Evolutionary conservation across 2,797 vertebrate genomes (phyloP), one percentile per base, ranked within the genome.

Genomic region (Poeciliopsis paucimaculata): DNA sequence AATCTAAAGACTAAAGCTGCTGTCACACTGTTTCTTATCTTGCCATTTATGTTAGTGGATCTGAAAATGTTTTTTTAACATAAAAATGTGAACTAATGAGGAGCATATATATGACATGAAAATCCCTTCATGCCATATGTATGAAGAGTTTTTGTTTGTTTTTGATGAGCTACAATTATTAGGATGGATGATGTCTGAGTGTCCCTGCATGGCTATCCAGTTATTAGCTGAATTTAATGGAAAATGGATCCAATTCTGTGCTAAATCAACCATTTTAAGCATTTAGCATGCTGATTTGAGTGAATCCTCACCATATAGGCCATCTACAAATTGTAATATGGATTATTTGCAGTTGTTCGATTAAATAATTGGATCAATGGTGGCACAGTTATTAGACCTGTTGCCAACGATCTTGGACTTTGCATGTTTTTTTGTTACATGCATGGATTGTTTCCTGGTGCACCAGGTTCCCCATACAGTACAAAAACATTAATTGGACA

Each of bases 1-100:
- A 28, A 71, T 28, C 68, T 71, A 31, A 71, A 71, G 68, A 71
- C 43, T 28, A 46, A 71, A 71, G 41, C 68, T 71, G n/a, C 68
- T 71, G 41, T 71, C 68, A 45, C 41, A 28, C 68, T 71, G 41
- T 71, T 71, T 71, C 15, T 45, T 71, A 71, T 46, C 43, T 46
- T 46, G 26, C 43, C 43, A 46, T n/a, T 45, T 16, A 71, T 4
- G 26, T 45, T 45, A 5, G n/a, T n/a, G 26, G 16, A 28, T 46
- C 43, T n/a, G 16, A 71, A 71, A 71, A 15, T 5, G 1, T 16
- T 46, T 43, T 39, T 46, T 45, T 39, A 23, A n/a, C 7, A 28
- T 9, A 43, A 46, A 45, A 46, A 46, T 71, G 5, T 45, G 13
- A 71, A 46, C 43, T 71, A 28, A 43, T n/a, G 26, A 43, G 41